Base-by-base conservation (phyloP, 2,113 vertebrate genomes). In the Microtus pennsylvanicus region DNA sequence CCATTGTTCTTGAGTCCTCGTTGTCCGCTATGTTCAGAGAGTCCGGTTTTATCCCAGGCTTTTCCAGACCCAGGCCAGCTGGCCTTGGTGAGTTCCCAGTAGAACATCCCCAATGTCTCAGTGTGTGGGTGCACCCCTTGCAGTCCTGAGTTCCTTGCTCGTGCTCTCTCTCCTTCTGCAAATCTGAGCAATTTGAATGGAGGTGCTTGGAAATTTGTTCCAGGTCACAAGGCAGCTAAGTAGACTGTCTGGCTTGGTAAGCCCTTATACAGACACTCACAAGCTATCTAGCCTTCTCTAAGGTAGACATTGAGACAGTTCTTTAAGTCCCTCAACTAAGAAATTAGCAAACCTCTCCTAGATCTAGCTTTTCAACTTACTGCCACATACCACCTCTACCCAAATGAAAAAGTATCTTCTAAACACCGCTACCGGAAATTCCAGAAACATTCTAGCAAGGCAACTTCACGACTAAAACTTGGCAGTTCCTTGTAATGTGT, bases 381-480 rank as follows among this genome's bases (percentile, higher is more conserved):
- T 93, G 78, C 86, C 87, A 93, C 94, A 97, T 96, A 96, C 96
- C 83, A 76, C 63, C 82, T 95, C 65, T 81, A 85, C 87, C 45
- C 85, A 96, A 52, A 85, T 96, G 96, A 97, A 97, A 98, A 95
- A 95, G 42, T 96, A 96, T 92, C 96, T 96, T 97, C 95, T 97
- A 97, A 98, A 98, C 87, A 97, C 90, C 50, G 72, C 87, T 22
- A 93, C 94, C 47, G 58, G 96, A 97, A 97, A 97, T 97, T 97
- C 92, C 94, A 96, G 87, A 92, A 87, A 90, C 22, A 87, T 92
- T 96, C 42, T 95, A 96, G 63, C 90, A 87, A 94, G 97, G 87
- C 91, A 92, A 87, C 14, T 80, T 93, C 83, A 92, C 61, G 81
- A 63, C 94, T 94, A 89, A 81, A 61, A 92, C 87, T 94, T 94